Percentiles rank a stretch among this genome's conserved stretches.
Conservation (phyloP, 2,888 invertebrate genomes). For the Amblyjoppa fuscipennis region DNA sequence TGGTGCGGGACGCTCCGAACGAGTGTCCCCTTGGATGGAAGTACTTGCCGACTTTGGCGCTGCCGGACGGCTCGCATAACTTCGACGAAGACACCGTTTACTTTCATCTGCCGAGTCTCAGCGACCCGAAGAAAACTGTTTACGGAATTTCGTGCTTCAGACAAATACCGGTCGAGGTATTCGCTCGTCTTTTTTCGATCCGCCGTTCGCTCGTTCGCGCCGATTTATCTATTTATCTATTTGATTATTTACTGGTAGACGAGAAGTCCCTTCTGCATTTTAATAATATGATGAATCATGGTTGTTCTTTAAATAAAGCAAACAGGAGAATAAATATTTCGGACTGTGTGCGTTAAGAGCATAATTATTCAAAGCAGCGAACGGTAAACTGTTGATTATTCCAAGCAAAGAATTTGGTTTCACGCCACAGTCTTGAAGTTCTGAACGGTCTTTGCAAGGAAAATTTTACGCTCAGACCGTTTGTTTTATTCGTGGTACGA, state of each 20-base stretch:
- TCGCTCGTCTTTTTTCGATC: background rate
- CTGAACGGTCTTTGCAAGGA: background rate
- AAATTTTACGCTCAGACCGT: too few species aligned
- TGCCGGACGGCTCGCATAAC: conserved; percentile 99
- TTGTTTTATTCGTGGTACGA: background rate
- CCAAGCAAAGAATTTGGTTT: too few species aligned
- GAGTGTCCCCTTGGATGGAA: conserved; percentile 97
- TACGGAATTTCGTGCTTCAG: conserved; percentile 99
- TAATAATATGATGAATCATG: too few species aligned
- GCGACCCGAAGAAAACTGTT: conserved; percentile 93
- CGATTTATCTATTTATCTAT: too few species aligned
- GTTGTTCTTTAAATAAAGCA: too few species aligned
- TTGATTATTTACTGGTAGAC: too few species aligned
- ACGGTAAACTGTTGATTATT: too few species aligned
- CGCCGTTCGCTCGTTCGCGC: background rate
- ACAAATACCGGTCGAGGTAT: conserved; percentile 97
- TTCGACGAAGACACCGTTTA: conserved; percentile 97
- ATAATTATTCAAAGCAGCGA: too few species aligned
- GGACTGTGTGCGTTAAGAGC: too few species aligned
- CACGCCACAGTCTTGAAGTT: background rate
- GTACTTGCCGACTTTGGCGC: conserved; percentile 97
- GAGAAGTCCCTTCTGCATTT: too few species aligned
- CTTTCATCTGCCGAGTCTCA: conserved; percentile 96
- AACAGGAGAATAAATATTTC: too few species aligned
- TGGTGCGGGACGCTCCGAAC: conserved; percentile 91